These are phyloP conservation scores for Apostichopus japonicus DNA, from an alignment of 35 echinoderm and acorn worm species.

Conservation along the genomic window DNA sequence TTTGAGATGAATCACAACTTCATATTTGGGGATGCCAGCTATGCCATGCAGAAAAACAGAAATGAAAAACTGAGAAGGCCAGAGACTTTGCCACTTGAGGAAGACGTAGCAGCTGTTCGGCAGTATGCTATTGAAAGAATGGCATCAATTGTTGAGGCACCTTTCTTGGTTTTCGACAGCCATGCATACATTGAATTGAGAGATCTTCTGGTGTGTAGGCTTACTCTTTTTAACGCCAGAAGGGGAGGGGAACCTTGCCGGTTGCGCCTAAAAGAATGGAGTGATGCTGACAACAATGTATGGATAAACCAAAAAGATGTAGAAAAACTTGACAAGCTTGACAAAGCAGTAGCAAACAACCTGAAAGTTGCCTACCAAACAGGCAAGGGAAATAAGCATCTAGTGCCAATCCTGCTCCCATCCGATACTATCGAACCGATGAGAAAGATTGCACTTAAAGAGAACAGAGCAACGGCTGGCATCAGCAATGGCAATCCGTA, in stretches of 20 bases:
- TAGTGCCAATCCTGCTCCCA: conserved; percentile 62
- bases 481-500: conserved; percentile 11
- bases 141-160: not conserved
- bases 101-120: conserved; percentile 32
- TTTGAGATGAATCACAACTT: conserved; percentile 28
- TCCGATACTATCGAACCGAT: conserved; percentile 52
- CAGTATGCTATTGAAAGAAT: conserved; percentile 10
- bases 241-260: conserved; percentile 52
- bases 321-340: conserved; percentile 16
- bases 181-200: conserved; percentile 33
- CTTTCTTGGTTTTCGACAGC: not conserved
- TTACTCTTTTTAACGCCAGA: conserved; percentile 65
- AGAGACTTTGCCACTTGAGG: conserved; percentile 7
- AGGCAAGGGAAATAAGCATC: conserved; percentile 24
- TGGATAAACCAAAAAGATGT: conserved; percentile 25
- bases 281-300: conserved; percentile 40
- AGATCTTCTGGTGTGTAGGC: conserved; percentile 35
- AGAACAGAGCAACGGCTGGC: conserved; percentile 11
- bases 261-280: conserved; percentile 24
- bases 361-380: not conserved
- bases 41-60: conserved; percentile 53
- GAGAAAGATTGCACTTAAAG: conserved; percentile 17
- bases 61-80: conserved; percentile 44
- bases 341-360: not conserved
- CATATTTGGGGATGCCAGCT: conserved; percentile 40